phyloP scores from a whole-genome alignment of 1,140 invertebrate species.

The Drosophila micromelanica region DNA sequence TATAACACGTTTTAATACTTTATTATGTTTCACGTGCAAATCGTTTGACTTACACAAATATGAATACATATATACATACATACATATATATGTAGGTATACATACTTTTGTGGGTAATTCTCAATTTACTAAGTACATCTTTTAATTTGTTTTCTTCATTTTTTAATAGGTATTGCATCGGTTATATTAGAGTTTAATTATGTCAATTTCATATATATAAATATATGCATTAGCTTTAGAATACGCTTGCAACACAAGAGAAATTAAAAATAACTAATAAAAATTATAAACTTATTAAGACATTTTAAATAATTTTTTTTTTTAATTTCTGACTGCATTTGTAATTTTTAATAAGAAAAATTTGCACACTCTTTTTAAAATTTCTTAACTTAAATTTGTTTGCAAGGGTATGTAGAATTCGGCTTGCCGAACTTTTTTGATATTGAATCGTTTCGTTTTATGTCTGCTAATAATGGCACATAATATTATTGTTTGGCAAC shows the following conservation, averaged over 20 bases:
- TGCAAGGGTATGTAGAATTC: constrained; percentile 22
- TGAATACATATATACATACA: constrained; percentile 1
- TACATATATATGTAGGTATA: constrained; percentile 18
- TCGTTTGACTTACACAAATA: neutral
- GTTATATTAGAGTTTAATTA: neutral
- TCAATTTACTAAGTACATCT: neutral
- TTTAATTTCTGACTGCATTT: too few relatives aligned
- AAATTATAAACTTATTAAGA: too few relatives aligned
- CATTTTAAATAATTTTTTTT: too few relatives aligned
- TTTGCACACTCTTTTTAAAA: neutral
- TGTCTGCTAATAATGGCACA: constrained; percentile 79
- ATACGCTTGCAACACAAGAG: neutral
- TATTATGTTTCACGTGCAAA: neutral
- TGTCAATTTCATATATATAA: neutral
- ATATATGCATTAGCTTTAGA: neutral
- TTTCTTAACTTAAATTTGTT: neutral
- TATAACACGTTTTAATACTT: constrained; percentile 4
- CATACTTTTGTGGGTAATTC: constrained; percentile 16
- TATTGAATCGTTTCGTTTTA: constrained; percentile 23
- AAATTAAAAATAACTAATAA: neutral
- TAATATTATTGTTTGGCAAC: constrained; percentile 79
- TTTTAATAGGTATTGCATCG: neutral
- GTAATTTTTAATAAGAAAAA: too few relatives aligned
- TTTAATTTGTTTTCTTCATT: constrained; percentile 8
- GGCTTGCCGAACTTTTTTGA: constrained; percentile 16